Evolutionary conservation across 2,888 invertebrate species (phyloP).

Genomic region (Apodemia hepburni): DNA sequence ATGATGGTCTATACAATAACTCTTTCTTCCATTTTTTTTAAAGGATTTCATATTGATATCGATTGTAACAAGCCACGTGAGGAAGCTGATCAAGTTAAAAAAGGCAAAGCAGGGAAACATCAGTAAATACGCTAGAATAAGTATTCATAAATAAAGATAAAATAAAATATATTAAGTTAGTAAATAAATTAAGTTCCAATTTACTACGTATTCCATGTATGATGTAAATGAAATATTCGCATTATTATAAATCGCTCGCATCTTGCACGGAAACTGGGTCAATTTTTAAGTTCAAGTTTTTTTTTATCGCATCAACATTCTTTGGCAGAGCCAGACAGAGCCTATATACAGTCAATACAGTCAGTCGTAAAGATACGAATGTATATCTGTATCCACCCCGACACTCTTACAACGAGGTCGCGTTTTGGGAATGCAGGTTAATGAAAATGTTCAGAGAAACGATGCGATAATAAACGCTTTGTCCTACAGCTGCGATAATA

Average conservation of each 20-base stretch:
- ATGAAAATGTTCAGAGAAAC: constrained; percentile 7
- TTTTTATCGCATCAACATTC: constrained; percentile 5
- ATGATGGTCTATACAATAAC: too few species aligned
- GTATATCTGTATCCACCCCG: background rate
- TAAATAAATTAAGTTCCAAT: too few species aligned
- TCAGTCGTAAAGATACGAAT: constrained; percentile 4
- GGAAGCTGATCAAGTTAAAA: too few species aligned
- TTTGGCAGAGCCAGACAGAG: background rate
- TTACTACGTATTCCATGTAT: background rate
- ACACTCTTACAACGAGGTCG: background rate
- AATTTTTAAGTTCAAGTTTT: constrained; percentile 10
- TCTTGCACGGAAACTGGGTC: background rate
- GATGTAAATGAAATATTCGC: background rate
- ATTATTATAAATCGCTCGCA: background rate
- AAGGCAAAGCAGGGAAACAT: too few species aligned
- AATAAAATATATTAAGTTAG: too few species aligned
- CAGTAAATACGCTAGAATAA: too few species aligned
- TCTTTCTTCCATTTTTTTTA: too few species aligned
- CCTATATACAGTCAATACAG: background rate
- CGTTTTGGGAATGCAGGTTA: constrained; percentile 2
- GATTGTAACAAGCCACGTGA: too few species aligned
- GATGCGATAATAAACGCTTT: background rate
- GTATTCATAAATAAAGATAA: too few species aligned
- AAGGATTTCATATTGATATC: too few species aligned
- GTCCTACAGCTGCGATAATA: background rate